Base-by-base conservation (phyloP, 1,140 invertebrate species). In the Diachasmimorpha longicaudata region DNA sequence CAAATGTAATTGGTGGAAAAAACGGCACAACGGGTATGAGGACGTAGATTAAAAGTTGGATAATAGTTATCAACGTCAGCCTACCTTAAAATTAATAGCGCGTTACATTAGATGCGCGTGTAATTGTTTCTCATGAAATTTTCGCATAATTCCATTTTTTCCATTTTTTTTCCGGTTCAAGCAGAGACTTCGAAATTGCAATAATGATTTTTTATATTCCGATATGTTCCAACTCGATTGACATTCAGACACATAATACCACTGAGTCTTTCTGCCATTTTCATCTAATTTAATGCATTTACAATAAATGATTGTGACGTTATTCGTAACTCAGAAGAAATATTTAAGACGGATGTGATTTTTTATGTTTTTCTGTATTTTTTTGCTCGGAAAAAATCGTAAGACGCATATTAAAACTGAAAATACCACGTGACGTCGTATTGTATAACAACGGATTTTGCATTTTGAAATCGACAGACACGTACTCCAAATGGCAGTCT, bases 221-320 rank as follows among this genome's bases (percentile, higher is more conserved):
- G 82, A 84, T 84, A 83, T 84, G 82, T 84, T 80, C 78, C 74
- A 74, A 71, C 76, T 74, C 67, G 48, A 76, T 76, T 55, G 69
- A 72, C 4, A 25, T 63, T 63, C 21, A 63, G 14, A 63, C 11
- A 63, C 14, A 14, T 8, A 63, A 25, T 19, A 10, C 21, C 6
- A 4, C 19, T 23, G n/a, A 52, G 48, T 46, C 9, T n/a, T 14
- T 52, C 9, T 31, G 13, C 13, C 5, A 63, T 14, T 63, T 63
- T 63, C 58, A 16, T 0, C 4, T 25, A 63, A 25, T 63, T 19
- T 25, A 11, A 63, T 63, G 55, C 37, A 42, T 13, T 42, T 42
- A 42, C 39, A 42, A 70, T 73, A 25, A 77, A 75, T 14, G 74
- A 44, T 39, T 72, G 44, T 9, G 25, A 69, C 70, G n/a, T 66